Evolutionary conservation across 1,140 invertebrate species (phyloP).

Genomic region (Drosophila arizonae): DNA sequence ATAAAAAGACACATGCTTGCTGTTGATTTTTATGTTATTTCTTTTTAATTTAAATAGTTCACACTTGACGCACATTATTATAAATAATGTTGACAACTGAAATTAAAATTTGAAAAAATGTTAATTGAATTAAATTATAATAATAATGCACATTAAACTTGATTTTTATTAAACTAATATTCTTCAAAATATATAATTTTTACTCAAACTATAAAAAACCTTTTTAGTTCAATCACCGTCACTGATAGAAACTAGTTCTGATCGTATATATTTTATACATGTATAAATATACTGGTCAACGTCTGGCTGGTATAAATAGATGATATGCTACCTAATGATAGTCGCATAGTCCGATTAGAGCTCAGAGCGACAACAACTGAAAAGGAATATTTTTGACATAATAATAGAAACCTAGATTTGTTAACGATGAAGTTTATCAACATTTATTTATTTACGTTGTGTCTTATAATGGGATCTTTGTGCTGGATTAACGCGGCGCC

Average conservation of each 20-base stretch:
- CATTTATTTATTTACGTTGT: slow-evolving; percentile 1
- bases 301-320: slow-evolving; percentile 38
- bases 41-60: background rate
- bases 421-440: slow-evolving; percentile 8
- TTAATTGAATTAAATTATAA: too few species aligned
- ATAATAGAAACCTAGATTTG: background rate
- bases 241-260: slow-evolving; percentile 30
- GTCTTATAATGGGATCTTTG: background rate
- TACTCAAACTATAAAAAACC: slow-evolving; percentile 8
- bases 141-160: too few species aligned
- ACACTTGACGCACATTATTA: background rate
- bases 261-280: slow-evolving; percentile 7
- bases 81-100: too few species aligned
- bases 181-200: background rate
- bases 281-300: slow-evolving; percentile 25
- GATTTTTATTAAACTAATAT: too few species aligned
- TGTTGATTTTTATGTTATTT: background rate
- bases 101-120: too few species aligned
- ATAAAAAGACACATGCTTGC: slow-evolving; percentile 7
- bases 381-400: slow-evolving; percentile 1
- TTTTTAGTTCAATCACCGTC: slow-evolving; percentile 5
- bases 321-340: slow-evolving; percentile 4
- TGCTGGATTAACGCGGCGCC: slow-evolving; percentile 9
- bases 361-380: slow-evolving; percentile 25
- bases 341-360: slow-evolving; percentile 11